Base-by-base conservation (phyloP, 2,888 invertebrate species). In the Drosophila mimetica region DNA sequence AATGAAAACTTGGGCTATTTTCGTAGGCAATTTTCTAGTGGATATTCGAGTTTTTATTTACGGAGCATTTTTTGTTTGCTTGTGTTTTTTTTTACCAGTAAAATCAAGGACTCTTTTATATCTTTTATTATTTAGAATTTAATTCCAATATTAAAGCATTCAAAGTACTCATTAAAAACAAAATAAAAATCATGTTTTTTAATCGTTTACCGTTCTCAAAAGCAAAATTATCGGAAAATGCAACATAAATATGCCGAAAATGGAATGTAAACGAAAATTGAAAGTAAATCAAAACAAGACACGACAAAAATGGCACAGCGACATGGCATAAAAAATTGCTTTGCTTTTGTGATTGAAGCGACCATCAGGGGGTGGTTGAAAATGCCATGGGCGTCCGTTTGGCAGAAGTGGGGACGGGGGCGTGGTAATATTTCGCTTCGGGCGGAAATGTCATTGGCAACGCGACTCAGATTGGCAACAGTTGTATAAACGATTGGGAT, bases 401-500 rank as follows among this genome's bases (percentile, higher is more conserved):
- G 36, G 20, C 16, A 30, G 30, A 30, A 25, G 13, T 6, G 1
- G 37, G 11, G 13, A n/a, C n/a, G n/a, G n/a, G n/a, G n/a, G n/a
- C n/a, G n/a, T n/a, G n/a, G 8, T 34, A 20, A 34, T 41, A 41
- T 55, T 48, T 47, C 16, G 63, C 72, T 65, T 47, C 48, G 54
- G 64, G 70, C 71, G 72, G 65, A 82, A 64, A 87, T 87, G 72
- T 82, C 86, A 78, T 78, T 76, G 88, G 72, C 69, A 85, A 71
- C 53, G 61, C 60, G 46, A 39, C 59, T 47, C 71, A 80, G 82
- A 82, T 87, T 82, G 82, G 76, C 82, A 87, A 87, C 88, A 82
- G 88, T 82, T 82, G 82, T 76, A 82, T 76, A 82, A 85, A 87
- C 86, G 82, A 76, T 82, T 82, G 71, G 66, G 65, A 76, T 82